These are phyloP conservation scores for Gephyroberyx darwinii DNA, from an alignment of 2,797 vertebrate species.

Conservation along the genomic window DNA sequence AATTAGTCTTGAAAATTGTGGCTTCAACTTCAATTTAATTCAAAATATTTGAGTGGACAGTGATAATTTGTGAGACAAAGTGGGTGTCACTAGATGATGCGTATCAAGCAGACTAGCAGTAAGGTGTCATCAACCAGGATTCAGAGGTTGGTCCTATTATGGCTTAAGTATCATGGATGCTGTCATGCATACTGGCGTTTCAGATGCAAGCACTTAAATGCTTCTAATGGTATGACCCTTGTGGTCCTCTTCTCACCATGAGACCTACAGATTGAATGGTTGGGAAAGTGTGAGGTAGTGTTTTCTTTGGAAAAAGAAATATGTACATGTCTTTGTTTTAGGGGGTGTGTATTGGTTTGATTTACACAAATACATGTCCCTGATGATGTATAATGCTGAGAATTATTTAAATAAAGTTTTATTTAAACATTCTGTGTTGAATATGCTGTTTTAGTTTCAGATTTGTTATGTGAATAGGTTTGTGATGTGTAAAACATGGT, in stretches of 20 bases:
- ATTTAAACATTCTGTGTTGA: conserved; percentile 32
- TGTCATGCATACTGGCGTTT: background rate
- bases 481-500: background rate
- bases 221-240: background rate
- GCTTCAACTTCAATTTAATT: too few relatives aligned
- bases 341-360: conserved; percentile 9
- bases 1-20: too few relatives aligned
- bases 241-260: background rate
- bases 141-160: background rate
- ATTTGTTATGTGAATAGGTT: background rate
- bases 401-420: conserved; percentile 65
- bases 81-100: background rate
- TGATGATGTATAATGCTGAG: conserved; percentile 19
- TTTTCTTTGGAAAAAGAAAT: background rate
- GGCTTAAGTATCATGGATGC: background rate
- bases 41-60: too few relatives aligned
- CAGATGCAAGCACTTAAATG: background rate
- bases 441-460: background rate
- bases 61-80: too few relatives aligned
- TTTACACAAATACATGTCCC: conserved; percentile 10
- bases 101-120: background rate
- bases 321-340: background rate
- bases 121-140: background rate
- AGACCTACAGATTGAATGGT: background rate
- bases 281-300: background rate